These are phyloP conservation scores for Sphyrna mokarran DNA, from an alignment of 2,113 vertebrate genomes.

Conservation along the genomic window DNA sequence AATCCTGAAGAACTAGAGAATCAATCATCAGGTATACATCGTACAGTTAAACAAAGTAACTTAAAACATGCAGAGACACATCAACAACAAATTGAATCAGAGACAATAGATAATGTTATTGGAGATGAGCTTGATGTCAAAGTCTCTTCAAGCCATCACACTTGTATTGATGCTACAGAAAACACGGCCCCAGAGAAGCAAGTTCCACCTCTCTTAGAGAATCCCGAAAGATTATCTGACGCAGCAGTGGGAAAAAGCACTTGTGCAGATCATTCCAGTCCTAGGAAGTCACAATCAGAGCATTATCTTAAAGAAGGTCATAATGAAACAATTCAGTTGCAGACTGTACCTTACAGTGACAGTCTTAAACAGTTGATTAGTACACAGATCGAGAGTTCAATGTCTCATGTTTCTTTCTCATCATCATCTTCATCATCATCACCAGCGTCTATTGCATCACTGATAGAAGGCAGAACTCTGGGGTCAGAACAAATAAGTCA, in stretches of 20 bases:
- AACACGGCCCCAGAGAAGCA: background rate
- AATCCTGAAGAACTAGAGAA: slow-evolving; percentile 31
- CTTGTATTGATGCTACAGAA: background rate
- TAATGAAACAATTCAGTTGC: background rate
- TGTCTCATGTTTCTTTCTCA: background rate
- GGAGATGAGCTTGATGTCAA: slow-evolving; percentile 42
- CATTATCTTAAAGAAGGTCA: slow-evolving; percentile 10
- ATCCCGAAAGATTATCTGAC: background rate
- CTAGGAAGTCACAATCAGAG: slow-evolving; percentile 9
- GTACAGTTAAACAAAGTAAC: background rate
- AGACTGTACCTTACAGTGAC: background rate
- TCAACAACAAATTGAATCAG: slow-evolving; percentile 5
- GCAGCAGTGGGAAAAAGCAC: background rate
- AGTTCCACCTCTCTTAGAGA: background rate
- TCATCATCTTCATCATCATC: background rate
- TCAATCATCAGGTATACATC: background rate
- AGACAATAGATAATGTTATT: slow-evolving; percentile 42
- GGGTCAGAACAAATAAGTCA: slow-evolving; percentile 10
- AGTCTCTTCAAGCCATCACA: background rate
- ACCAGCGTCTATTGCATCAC: background rate
- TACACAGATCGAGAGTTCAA: background rate
- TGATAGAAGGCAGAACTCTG: background rate
- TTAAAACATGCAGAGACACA: background rate
- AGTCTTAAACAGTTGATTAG: background rate
- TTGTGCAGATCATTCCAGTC: background rate